A percentile compares a stretch with the other conserved stretches of the same genome.
phyloP scores from a whole-genome alignment of 92 coral and sea anemone genomes.

The Parazoanthus swiftii region DNA sequence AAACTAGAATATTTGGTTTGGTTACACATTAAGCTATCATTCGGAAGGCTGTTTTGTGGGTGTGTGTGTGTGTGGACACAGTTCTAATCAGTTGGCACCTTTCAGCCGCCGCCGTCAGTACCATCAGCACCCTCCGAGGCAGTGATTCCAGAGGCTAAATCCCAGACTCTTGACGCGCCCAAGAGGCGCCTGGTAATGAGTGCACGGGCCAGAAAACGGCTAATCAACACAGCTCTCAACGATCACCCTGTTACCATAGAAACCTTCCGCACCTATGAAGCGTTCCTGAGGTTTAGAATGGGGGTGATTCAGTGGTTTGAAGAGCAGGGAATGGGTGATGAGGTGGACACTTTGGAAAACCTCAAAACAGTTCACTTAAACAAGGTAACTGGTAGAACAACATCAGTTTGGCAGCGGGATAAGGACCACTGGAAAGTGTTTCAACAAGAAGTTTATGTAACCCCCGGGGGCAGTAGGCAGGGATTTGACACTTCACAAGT shows the following conservation, averaged over 20 bases:
- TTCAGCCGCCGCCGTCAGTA: not conserved
- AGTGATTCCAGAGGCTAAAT: not conserved
- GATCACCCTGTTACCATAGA: slow-evolving; percentile 87
- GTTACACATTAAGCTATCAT: not conserved
- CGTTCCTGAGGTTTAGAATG: slow-evolving; percentile 66
- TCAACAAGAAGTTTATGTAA: too few relatives aligned
- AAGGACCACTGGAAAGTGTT: too few relatives aligned
- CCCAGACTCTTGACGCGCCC: slow-evolving; percentile 54
- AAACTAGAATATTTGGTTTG: too few relatives aligned
- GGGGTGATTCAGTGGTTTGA: slow-evolving; percentile 72
- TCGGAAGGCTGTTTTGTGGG: not conserved
- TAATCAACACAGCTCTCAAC: slow-evolving; percentile 81
- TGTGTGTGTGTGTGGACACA: too few relatives aligned
- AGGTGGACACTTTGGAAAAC: slow-evolving; percentile 53
- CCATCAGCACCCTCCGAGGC: not conserved
- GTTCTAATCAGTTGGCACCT: not conserved
- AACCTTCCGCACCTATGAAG: slow-evolving; percentile 78
- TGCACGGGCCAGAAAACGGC: slow-evolving; percentile 88
- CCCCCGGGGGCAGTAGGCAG: too few relatives aligned
- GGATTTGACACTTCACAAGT: too few relatives aligned
- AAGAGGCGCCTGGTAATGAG: slow-evolving; percentile 69
- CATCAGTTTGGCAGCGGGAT: too few relatives aligned
- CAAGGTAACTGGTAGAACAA: slow-evolving; percentile 57
- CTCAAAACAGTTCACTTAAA: slow-evolving; percentile 62
- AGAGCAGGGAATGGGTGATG: slow-evolving; percentile 68